Conservation (phyloP, 2,113 vertebrate species). For the Ptychochromis oligacanthus region DNA sequence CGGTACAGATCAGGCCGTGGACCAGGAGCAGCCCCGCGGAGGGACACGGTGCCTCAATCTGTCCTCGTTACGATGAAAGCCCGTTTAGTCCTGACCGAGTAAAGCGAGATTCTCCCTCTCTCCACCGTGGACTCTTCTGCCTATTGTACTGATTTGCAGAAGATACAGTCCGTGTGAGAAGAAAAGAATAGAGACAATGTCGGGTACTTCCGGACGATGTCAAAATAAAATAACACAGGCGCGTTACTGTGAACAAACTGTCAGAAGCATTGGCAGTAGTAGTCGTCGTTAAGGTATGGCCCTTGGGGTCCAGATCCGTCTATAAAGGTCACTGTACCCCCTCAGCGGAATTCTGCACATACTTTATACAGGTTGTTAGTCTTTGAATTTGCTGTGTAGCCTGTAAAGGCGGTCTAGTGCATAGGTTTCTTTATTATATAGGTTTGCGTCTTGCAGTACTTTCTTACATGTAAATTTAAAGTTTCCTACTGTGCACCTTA, state of each 20-base stretch:
- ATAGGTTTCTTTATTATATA: too few relatives aligned
- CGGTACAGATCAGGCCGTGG: conserved; percentile 37
- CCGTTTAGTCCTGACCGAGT: background rate
- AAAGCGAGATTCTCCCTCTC: background rate
- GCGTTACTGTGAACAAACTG: rapidly evolving
- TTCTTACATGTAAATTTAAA: too few relatives aligned
- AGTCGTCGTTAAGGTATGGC: background rate
- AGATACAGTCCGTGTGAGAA: background rate
- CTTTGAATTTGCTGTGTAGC: background rate
- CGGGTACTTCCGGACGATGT: background rate
- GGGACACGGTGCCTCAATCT: background rate
- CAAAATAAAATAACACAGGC: background rate
- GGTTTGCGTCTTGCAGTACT: too few relatives aligned
- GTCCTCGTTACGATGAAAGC: background rate
- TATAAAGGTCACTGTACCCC: background rate
- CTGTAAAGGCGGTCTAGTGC: background rate
- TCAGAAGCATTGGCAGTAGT: background rate
- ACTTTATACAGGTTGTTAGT: background rate
- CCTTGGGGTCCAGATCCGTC: background rate
- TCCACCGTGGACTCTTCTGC: background rate
- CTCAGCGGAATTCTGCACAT: background rate
- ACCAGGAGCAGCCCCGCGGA: conserved; percentile 2
- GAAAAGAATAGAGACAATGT: background rate
- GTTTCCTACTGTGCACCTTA: too few relatives aligned
- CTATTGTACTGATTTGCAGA: background rate